These are phyloP conservation scores for Oxycera nigricornis DNA, from an alignment of 2,888 invertebrate genomes.

Conservation along the genomic window DNA sequence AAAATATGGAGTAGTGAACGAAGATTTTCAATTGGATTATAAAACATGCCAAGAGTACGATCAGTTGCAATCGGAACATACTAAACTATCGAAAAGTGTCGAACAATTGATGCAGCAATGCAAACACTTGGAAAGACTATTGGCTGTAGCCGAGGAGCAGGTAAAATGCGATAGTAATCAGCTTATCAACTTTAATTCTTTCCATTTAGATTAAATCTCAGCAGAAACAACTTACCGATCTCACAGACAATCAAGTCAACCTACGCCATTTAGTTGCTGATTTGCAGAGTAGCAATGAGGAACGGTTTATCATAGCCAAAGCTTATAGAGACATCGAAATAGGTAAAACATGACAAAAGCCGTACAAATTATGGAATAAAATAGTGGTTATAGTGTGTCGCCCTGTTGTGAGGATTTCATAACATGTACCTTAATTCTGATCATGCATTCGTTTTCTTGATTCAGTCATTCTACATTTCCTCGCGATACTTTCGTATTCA, in stretches of 20 bases:
- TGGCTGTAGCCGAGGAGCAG: slow-evolving; percentile 57
- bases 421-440: too few species aligned
- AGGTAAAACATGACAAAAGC: slow-evolving; percentile 52
- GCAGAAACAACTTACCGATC: slow-evolving; percentile 58
- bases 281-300: slow-evolving; percentile 58
- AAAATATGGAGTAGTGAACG: slow-evolving; percentile 57
- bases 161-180: slow-evolving; percentile 40
- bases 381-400: too few species aligned
- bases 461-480: too few species aligned
- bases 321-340: slow-evolving; percentile 57
- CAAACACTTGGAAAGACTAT: slow-evolving; percentile 55
- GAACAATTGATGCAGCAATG: slow-evolving; percentile 53
- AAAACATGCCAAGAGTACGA: slow-evolving; percentile 57
- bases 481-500: too few species aligned
- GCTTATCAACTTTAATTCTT: neutral
- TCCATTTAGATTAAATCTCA: slow-evolving; percentile 55
- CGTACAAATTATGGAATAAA: too few species aligned
- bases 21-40: slow-evolving; percentile 56
- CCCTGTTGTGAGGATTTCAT: too few species aligned
- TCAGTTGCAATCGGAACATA: slow-evolving; percentile 50
- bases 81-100: slow-evolving; percentile 49
- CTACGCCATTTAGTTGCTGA: slow-evolving; percentile 61
- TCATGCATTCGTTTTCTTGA: too few species aligned
- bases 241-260: slow-evolving; percentile 60
- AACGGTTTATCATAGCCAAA: slow-evolving; percentile 59